Percentiles rank a stretch among this genome's conserved stretches.
Conservation (phyloP, 2,888 invertebrate species). For the Drosophila fungiperda region DNA sequence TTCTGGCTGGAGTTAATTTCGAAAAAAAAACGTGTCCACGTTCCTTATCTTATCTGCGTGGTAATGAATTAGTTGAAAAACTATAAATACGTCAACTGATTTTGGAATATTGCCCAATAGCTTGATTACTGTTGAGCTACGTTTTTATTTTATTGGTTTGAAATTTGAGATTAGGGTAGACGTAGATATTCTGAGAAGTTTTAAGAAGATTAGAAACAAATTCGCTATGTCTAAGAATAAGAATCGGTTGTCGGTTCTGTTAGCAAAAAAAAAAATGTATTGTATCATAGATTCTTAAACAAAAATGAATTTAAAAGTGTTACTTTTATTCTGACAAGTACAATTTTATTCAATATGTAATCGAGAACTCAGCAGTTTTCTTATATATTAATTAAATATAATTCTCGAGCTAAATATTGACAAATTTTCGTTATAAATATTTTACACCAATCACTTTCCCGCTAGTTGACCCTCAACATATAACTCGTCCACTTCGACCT, state of each 20-base stretch:
- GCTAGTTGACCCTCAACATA: constrained; percentile 1
- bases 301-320: background rate
- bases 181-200: background rate
- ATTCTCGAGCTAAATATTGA: background rate
- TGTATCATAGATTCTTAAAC: too few species aligned
- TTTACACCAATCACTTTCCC: constrained; percentile 12
- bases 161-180: background rate
- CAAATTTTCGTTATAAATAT: background rate
- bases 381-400: background rate
- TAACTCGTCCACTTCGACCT: constrained; percentile 1
- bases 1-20: constrained; percentile 2
- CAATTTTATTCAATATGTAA: background rate
- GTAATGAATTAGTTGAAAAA: background rate
- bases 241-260: background rate
- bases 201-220: background rate
- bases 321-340: background rate
- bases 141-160: background rate
- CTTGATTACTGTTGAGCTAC: background rate
- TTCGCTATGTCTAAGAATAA: background rate
- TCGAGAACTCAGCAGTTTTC: background rate
- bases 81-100: constrained; percentile 15
- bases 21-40: background rate
- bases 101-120: constrained; percentile 35
- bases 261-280: too few species aligned
- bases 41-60: constrained; percentile 35